Evolutionary conservation across 1,140 invertebrate species (phyloP).

Genomic region (Penaeus japonicus): DNA sequence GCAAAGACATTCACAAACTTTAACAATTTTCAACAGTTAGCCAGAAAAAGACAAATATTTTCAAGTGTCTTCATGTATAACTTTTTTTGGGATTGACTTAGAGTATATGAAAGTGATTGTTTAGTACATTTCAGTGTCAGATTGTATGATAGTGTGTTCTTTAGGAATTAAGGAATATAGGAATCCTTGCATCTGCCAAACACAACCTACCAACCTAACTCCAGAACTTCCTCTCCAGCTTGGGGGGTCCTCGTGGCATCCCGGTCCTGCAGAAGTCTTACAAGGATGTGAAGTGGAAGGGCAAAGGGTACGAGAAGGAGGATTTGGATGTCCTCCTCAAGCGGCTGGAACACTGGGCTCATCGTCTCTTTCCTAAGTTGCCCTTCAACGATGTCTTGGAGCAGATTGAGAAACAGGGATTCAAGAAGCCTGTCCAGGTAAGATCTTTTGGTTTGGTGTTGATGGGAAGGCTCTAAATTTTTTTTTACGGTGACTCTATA

Average conservation of each 20-base stretch:
- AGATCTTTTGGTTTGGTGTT: neutral
- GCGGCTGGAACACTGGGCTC: conserved; percentile 90
- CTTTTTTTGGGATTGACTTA: too few relatives aligned
- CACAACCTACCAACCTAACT: neutral
- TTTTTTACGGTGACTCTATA: neutral
- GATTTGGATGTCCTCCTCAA: conserved; percentile 84
- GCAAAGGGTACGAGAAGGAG: conserved; percentile 82
- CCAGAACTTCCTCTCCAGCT: conserved; percentile 60
- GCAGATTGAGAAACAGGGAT: conserved; percentile 83
- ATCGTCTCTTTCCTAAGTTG: conserved; percentile 87
- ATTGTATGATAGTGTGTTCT: too few relatives aligned
- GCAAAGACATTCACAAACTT: too few relatives aligned
- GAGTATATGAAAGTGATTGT: too few relatives aligned
- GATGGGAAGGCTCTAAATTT: neutral
- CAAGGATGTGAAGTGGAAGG: conserved; percentile 78
- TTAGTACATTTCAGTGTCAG: too few relatives aligned
- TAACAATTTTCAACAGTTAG: too few relatives aligned
- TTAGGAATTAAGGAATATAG: neutral
- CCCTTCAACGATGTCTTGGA: conserved; percentile 85
- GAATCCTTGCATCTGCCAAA: neutral
- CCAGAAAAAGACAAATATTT: too few relatives aligned
- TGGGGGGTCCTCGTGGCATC: conserved; percentile 81
- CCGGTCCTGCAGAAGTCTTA: conserved; percentile 80
- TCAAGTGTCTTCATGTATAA: too few relatives aligned
- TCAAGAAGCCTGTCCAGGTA: conserved; percentile 71